Evolutionary conservation across 2,797 vertebrate species (phyloP), one percentile per base, ranked within the genome.

Genomic region (Cygnus olor): DNA sequence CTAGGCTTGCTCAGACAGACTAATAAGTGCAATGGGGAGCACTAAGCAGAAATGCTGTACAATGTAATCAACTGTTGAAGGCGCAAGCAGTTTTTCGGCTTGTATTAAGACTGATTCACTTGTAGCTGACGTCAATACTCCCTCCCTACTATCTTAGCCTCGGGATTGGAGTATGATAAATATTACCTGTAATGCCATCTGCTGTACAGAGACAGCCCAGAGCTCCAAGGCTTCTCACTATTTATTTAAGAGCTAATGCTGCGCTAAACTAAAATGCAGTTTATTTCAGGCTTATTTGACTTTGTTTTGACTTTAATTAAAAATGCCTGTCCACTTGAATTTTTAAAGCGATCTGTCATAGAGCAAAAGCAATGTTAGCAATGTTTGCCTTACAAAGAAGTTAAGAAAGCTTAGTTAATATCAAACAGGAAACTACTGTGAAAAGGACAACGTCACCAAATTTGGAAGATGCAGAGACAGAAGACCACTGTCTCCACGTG

Each of bases 131-230:
- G 49, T 95, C 89, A 95, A 1, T 63, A 9, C 78, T 85, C 25
- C 77, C 72, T 93, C 80, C 73, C 77, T 40, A n/a, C 49, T 53
- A 34, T 88, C 80, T 81, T 1, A 73, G 60, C 78, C 93, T 76
- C 76, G 85, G 90, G 68, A 88, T 1, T 57, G 68, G 85, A 94
- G 78, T 45, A 34, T 86, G 93, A 94, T 93, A 93, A 96, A 94
- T 90, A 38, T 28, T 73, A 95, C 94, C 95, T 96, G 83, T 94
- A 92, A 96, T 96, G 95, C 94, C 96, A 96, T 95, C 95, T 95
- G 95, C 95, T 32, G 88, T 91, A 94, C 93, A 86, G 87, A 88
- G 56, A 10, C 77, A 91, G 89, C 58, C 64, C 49, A 6, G 21
- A 34, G 51, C 65, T 80, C 27, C 25, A 16, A 80, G 18, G 77